A percentile compares a stretch with the other conserved stretches of the same genome.
These are phyloP conservation scores for Pseudomyrmex gracilis DNA, from an alignment of 1,140 invertebrate genomes.

Conservation along the genomic window DNA sequence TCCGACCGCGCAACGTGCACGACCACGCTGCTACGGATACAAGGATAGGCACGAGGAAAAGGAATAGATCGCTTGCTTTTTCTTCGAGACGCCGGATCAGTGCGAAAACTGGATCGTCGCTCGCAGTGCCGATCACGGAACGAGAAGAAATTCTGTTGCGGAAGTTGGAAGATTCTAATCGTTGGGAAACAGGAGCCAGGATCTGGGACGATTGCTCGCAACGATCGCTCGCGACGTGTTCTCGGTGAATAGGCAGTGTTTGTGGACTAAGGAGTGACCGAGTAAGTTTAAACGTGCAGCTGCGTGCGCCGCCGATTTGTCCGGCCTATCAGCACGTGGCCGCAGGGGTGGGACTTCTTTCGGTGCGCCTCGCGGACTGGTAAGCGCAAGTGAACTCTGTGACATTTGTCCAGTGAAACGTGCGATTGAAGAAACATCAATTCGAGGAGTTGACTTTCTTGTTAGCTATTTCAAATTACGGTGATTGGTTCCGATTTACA, in stretches of 20 bases:
- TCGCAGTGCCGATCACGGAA: slow-evolving; percentile 16
- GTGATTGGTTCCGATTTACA: neutral
- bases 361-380: slow-evolving; percentile 40
- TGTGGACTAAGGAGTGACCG: slow-evolving; percentile 60
- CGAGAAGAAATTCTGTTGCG: neutral
- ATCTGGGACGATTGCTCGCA: slow-evolving; percentile 18
- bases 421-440: neutral
- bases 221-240: slow-evolving; percentile 41
- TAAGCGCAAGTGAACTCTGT: slow-evolving; percentile 47
- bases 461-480: slow-evolving; percentile 1
- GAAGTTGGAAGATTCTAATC: neutral
- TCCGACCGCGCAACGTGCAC: slow-evolving; percentile 79
- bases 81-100: neutral
- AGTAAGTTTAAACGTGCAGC: slow-evolving; percentile 62
- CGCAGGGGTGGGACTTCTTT: slow-evolving; percentile 42
- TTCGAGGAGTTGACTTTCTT: neutral
- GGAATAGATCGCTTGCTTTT: slow-evolving; percentile 4
- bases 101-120: slow-evolving; percentile 15
- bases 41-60: slow-evolving; percentile 37
- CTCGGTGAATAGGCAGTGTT: slow-evolving; percentile 55
- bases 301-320: slow-evolving; percentile 70
- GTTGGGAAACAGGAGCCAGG: slow-evolving; percentile 7
- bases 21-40: slow-evolving; percentile 73
- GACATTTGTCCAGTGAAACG: slow-evolving; percentile 42
- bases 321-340: slow-evolving; percentile 68